These are phyloP conservation scores for Metacarcinus magister DNA, from an alignment of 2,888 invertebrate genomes.

Conservation along the genomic window DNA sequence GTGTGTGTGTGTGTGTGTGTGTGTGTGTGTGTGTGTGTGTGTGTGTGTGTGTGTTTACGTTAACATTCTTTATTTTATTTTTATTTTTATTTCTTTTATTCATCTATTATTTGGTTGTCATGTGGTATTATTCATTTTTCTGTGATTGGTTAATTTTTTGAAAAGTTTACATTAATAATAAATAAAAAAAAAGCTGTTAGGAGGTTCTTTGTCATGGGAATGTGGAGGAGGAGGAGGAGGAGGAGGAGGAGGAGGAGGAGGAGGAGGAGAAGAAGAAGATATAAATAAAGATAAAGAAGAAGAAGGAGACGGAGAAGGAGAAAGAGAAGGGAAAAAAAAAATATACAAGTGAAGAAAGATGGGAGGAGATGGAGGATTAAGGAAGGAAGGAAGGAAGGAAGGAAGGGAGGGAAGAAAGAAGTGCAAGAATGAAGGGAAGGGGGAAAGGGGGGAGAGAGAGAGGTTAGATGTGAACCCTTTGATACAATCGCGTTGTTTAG, in stretches of 20 bases:
- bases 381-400: neutral
- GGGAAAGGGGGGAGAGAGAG: neutral
- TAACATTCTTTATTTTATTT: too few species aligned
- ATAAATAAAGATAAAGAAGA: neutral
- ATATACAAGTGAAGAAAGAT: too few species aligned
- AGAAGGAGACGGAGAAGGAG: slow-evolving; percentile 10
- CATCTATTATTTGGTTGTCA: too few species aligned
- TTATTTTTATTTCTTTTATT: too few species aligned
- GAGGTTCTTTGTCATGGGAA: neutral
- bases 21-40: slow-evolving; percentile 62
- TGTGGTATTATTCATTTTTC: too few species aligned
- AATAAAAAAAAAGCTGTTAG: neutral
- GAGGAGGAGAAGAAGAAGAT: neutral
- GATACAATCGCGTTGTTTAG: slow-evolving; percentile 8
- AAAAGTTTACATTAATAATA: neutral
- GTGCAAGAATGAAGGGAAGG: neutral
- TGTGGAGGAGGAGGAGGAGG: neutral
- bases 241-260: neutral
- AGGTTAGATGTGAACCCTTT: neutral
- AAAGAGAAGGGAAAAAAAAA: neutral
- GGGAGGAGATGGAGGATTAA: neutral
- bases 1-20: slow-evolving; percentile 56
- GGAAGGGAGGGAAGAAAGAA: neutral
- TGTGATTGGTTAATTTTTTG: neutral
- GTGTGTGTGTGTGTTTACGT: slow-evolving; percentile 27